A percentile compares a stretch with the other conserved stretches of the same genome.
These are phyloP conservation scores for Apodemia duryi DNA, from an alignment of 2,888 invertebrate genomes.

Conservation along the genomic window DNA sequence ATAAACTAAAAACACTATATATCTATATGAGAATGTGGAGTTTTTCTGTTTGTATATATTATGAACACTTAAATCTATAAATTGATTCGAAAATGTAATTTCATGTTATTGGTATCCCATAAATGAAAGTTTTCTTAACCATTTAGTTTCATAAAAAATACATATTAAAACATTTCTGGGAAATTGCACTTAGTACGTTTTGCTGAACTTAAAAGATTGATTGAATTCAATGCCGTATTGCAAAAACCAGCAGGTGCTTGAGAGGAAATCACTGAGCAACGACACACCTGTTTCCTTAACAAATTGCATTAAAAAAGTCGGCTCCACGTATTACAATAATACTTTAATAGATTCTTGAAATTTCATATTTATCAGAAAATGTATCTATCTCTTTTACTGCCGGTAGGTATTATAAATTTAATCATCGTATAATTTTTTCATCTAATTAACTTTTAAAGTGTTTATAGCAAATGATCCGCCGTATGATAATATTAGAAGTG, in stretches of 20 bases:
- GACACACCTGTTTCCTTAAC: conserved; percentile 4
- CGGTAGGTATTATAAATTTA: background rate
- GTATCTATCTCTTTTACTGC: background rate
- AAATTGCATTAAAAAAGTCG: background rate
- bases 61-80: too few species aligned
- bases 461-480: background rate
- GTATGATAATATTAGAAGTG: too few species aligned
- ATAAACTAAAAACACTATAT: too few species aligned
- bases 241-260: conserved; percentile 10
- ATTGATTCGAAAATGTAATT: too few species aligned
- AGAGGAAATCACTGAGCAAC: conserved; percentile 11
- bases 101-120: too few species aligned
- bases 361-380: background rate
- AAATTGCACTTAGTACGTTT: background rate
- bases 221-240: background rate
- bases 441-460: background rate
- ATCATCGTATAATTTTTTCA: background rate
- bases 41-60: too few species aligned
- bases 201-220: background rate
- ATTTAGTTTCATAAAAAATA: too few species aligned
- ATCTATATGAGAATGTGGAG: too few species aligned
- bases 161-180: background rate
- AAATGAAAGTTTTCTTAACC: too few species aligned
- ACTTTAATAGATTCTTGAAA: background rate
- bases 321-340: background rate